Percentiles rank a stretch among this genome's conserved stretches.
phyloP scores from a whole-genome alignment of 2,888 invertebrate species.

The Parthenolecanium corni region DNA sequence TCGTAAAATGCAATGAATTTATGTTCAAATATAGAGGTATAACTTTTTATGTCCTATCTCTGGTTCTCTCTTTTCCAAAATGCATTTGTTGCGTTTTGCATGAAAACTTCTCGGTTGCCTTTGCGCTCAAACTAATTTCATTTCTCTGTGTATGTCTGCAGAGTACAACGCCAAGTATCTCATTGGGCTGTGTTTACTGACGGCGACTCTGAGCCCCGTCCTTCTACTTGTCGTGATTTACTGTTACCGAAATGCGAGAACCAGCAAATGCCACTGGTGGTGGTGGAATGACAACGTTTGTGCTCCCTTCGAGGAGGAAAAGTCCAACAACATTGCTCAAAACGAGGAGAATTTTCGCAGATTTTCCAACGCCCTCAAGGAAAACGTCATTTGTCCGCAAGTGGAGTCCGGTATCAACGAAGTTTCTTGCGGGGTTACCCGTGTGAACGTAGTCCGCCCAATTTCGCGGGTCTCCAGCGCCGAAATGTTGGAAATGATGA shows the following conservation, averaged over 20 bases:
- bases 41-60: no score
- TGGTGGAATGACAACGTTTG: constrained; percentile 1
- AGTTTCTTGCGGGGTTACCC: constrained; percentile 31
- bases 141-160: no score
- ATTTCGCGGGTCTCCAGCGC: constrained; percentile 43
- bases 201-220: neutral
- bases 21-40: no score
- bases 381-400: constrained; percentile 32
- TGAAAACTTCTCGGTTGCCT: no score
- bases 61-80: no score
- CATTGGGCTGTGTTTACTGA: neutral
- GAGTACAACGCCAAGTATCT: constrained; percentile 1
- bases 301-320: constrained; percentile 59
- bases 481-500: constrained; percentile 53
- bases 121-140: no score
- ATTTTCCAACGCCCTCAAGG: constrained; percentile 62
- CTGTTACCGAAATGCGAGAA: constrained; percentile 6
- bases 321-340: constrained; percentile 72
- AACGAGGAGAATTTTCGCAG: constrained; percentile 80
- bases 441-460: constrained; percentile 41
- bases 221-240: neutral
- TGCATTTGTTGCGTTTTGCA: no score
- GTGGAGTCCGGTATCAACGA: constrained; percentile 32
- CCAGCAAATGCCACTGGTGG: neutral
- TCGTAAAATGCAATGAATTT: no score